Percentiles rank a stretch among this genome's conserved stretches.
Evolutionary conservation across 1,140 invertebrate species (phyloP).

Genomic region (Drosophila repleta): DNA sequence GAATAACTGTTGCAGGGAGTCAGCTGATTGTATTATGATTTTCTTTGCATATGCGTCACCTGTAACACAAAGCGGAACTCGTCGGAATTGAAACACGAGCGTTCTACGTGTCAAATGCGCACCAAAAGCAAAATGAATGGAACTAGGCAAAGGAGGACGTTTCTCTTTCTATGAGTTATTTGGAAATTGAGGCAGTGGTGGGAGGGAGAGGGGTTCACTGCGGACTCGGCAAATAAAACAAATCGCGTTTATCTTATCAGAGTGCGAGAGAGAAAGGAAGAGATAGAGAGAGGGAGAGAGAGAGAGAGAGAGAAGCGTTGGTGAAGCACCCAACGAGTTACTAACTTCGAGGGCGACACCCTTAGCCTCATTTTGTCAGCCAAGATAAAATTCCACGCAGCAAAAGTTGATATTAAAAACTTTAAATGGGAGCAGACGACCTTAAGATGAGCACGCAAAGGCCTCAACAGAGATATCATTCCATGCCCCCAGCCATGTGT

Average conservation of each 20-base stretch:
- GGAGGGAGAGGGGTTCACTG: not conserved
- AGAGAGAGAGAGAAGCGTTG: not conserved
- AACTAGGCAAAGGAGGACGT: not conserved
- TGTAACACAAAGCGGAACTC: not conserved
- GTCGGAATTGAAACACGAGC: slow-evolving; percentile 31
- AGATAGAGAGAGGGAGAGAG: not conserved
- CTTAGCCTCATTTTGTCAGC: slow-evolving; percentile 41
- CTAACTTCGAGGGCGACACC: slow-evolving; percentile 25
- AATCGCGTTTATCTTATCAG: slow-evolving; percentile 48
- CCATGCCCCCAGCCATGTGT: not conserved
- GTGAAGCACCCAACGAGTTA: slow-evolving; percentile 30
- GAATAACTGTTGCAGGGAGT: slow-evolving; percentile 8
- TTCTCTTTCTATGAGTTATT: not conserved
- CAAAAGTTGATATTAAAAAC: slow-evolving; percentile 1
- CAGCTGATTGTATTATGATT: slow-evolving; percentile 18
- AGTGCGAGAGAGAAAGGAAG: too few relatives aligned
- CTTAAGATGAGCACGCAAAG: slow-evolving; percentile 15
- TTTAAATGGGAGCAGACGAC: not conserved
- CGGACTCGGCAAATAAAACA: slow-evolving; percentile 37
- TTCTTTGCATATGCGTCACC: slow-evolving; percentile 43
- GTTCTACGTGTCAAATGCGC: slow-evolving; percentile 22
- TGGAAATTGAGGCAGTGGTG: not conserved
- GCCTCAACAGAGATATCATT: slow-evolving; percentile 3
- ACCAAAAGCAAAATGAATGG: not conserved
- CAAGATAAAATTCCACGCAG: slow-evolving; percentile 52